phyloP scores from a whole-genome alignment of 2,113 vertebrate genomes.

The Heterochromis multidens region DNA sequence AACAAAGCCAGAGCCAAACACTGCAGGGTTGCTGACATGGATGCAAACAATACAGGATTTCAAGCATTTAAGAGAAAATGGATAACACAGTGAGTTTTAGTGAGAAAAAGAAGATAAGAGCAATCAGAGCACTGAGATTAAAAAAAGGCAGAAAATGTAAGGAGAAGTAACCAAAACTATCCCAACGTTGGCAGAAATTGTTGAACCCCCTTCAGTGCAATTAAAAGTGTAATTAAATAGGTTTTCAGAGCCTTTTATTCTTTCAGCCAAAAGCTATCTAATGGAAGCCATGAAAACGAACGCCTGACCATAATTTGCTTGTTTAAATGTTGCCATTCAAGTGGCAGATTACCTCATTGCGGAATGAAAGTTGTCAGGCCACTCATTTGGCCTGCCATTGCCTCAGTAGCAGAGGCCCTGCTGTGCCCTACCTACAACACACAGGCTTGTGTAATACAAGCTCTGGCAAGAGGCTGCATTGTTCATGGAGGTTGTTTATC shows the following conservation, averaged over 20 bases:
- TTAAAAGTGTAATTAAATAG: background rate
- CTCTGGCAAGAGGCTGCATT: slow-evolving; percentile 34
- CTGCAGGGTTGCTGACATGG: background rate
- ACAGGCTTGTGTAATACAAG: slow-evolving; percentile 18
- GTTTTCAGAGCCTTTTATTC: background rate
- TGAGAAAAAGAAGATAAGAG: background rate
- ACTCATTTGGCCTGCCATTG: slow-evolving; percentile 1
- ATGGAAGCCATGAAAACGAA: background rate
- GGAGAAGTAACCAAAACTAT: background rate
- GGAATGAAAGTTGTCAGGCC: background rate
- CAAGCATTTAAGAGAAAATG: background rate
- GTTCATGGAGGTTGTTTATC: slow-evolving; percentile 46
- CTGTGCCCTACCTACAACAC: slow-evolving; percentile 41
- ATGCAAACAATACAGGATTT: background rate
- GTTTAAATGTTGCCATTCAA: background rate
- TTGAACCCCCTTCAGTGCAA: background rate
- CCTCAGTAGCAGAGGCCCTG: slow-evolving; percentile 48
- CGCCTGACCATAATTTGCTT: background rate
- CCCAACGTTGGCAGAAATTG: background rate
- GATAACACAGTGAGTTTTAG: background rate
- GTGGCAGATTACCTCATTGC: slow-evolving; percentile 5
- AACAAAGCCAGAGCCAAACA: background rate
- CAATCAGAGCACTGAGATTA: background rate
- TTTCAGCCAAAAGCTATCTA: background rate
- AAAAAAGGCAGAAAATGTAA: background rate